These are phyloP conservation scores for Aurelia aurita DNA, from an alignment of 30 jellyfish, hydroid and myxozoan genomes.

Conservation along the genomic window DNA sequence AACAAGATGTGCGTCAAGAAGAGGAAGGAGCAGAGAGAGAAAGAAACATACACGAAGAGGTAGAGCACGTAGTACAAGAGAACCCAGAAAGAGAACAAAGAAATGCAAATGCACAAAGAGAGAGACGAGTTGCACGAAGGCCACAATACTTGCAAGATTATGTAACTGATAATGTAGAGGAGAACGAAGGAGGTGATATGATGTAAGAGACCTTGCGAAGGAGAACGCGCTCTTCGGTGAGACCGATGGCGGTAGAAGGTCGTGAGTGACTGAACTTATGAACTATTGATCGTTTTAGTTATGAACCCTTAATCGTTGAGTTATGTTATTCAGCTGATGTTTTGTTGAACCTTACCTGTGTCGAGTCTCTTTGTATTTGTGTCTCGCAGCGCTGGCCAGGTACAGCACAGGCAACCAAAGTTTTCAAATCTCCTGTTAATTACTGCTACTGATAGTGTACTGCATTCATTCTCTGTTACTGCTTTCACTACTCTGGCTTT, in stretches of 20 bases:
- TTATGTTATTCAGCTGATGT: too few species aligned
- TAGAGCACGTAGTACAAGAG: not conserved
- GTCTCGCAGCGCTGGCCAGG: too few species aligned
- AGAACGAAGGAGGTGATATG: constrained; percentile 2
- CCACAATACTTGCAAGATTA: not conserved
- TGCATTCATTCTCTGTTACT: too few species aligned
- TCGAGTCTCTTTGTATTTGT: too few species aligned
- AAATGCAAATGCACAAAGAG: not conserved
- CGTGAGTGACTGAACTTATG: not conserved
- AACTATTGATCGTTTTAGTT: too few species aligned
- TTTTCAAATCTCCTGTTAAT: too few species aligned
- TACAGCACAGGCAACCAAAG: too few species aligned
- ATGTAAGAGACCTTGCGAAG: not conserved
- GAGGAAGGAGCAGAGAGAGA: not conserved
- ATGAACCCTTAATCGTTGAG: too few species aligned
- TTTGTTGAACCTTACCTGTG: too few species aligned
- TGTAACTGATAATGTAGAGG: not conserved
- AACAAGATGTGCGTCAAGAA: not conserved
- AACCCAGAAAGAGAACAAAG: not conserved
- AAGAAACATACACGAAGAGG: not conserved
- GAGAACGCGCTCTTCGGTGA: not conserved
- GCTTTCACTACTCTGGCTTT: too few species aligned
- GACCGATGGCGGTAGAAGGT: not conserved
- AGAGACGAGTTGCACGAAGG: not conserved
- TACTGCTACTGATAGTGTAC: too few species aligned